Evolutionary conservation across 2,888 invertebrate species (phyloP).

Genomic region (Catonia carolina): DNA sequence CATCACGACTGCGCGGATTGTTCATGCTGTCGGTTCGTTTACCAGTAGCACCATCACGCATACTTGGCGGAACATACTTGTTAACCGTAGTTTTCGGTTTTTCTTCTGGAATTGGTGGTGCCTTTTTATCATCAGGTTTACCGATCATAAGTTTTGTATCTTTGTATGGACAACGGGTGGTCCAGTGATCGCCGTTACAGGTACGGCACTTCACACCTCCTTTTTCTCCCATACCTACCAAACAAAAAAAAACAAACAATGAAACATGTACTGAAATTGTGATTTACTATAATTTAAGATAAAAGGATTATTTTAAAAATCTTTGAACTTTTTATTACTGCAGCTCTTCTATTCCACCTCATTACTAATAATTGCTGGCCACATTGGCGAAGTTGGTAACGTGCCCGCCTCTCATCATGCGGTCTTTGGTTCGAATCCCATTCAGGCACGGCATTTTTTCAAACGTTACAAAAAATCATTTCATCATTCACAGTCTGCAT

Average conservation of each 20-base stretch:
- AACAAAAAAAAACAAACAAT: background rate
- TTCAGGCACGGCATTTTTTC: no score
- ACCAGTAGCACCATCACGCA: conserved; percentile 78
- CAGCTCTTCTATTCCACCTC: no score
- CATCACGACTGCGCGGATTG: conserved; percentile 60
- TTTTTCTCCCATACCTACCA: conserved; percentile 35
- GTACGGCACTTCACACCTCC: conserved; percentile 79
- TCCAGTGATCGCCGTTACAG: conserved; percentile 97
- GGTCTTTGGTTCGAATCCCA: no score
- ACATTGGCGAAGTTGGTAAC: no score
- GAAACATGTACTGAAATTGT: no score
- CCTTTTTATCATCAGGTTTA: conserved; percentile 28
- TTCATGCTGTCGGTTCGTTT: conserved; percentile 64
- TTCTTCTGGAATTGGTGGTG: conserved; percentile 33
- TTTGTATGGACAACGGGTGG: conserved; percentile 95
- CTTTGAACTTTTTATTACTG: no score
- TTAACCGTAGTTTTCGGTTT: conserved; percentile 47
- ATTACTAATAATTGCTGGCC: no score
- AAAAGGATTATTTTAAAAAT: no score
- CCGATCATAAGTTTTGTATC: conserved; percentile 52
- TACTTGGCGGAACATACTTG: conserved; percentile 82
- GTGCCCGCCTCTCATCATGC: no score
- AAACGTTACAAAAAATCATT: no score
- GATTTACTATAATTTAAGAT: no score
- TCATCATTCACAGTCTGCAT: no score